These are phyloP conservation scores for Gallinago jamesoni DNA, from an alignment of 2,113 vertebrate species.

Conservation along the genomic window DNA sequence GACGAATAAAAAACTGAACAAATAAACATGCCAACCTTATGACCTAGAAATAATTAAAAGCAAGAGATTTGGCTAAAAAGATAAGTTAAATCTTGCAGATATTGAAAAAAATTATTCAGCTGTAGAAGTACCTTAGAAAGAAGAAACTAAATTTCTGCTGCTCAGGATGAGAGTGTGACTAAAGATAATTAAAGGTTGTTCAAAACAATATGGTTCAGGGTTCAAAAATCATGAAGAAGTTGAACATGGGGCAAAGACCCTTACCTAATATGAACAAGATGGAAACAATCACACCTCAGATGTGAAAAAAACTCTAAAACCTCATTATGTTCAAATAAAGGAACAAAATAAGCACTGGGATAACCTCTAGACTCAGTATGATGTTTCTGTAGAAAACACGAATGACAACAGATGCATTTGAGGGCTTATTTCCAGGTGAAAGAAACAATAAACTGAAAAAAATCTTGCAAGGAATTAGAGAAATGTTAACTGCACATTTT, in stretches of 20 bases:
- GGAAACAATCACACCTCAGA: background rate
- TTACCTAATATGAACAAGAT: background rate
- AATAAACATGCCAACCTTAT: background rate
- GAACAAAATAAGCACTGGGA: background rate
- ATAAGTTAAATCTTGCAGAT: background rate
- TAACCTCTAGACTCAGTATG: background rate
- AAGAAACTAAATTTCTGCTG: background rate
- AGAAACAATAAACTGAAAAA: background rate
- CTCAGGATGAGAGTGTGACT: background rate
- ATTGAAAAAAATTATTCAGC: background rate
- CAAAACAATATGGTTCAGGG: background rate
- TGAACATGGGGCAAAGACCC: background rate
- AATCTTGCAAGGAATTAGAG: background rate
- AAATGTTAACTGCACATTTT: background rate
- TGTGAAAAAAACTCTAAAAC: background rate
- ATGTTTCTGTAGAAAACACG: background rate
- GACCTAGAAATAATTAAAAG: background rate
- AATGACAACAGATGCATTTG: background rate
- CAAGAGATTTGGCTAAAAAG: background rate
- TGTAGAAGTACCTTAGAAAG: background rate
- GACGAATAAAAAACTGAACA: background rate
- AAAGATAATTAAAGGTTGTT: background rate
- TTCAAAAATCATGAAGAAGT: background rate
- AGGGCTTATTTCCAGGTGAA: background rate
- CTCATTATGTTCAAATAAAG: background rate